These are phyloP conservation scores for silkworm (Bombyx mori) DNA, from an alignment of 1,140 invertebrate genomes.

Conservation along the genomic window ASM3026992v2 NC_085120.1:10578001-10578500, in stretches of 20 bases:
- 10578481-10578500: constrained; percentile 35
- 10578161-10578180: constrained; percentile 69
- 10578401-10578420: constrained; percentile 31
- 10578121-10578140: constrained; percentile 62
- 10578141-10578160: constrained; percentile 39
- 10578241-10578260: constrained; percentile 35
- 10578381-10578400: constrained; percentile 53
- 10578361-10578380: constrained; percentile 50
- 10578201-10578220: constrained; percentile 41
- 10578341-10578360: not conserved
- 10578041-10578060: too few species aligned
- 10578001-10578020: not conserved
- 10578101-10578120: constrained; percentile 67
- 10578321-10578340: constrained; percentile 28
- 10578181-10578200: constrained; percentile 45
- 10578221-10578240: constrained; percentile 48
- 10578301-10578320: constrained; percentile 61
- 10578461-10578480: constrained; percentile 60
- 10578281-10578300: constrained; percentile 68
- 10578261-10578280: constrained; percentile 29
- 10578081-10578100: too few species aligned
- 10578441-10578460: constrained; percentile 47
- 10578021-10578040: too few species aligned
- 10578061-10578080: too few species aligned
- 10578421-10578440: constrained; percentile 27